These are phyloP conservation scores for Ageneiosus marmoratus DNA, from an alignment of 2,113 vertebrate genomes.

Conservation along the genomic window DNA sequence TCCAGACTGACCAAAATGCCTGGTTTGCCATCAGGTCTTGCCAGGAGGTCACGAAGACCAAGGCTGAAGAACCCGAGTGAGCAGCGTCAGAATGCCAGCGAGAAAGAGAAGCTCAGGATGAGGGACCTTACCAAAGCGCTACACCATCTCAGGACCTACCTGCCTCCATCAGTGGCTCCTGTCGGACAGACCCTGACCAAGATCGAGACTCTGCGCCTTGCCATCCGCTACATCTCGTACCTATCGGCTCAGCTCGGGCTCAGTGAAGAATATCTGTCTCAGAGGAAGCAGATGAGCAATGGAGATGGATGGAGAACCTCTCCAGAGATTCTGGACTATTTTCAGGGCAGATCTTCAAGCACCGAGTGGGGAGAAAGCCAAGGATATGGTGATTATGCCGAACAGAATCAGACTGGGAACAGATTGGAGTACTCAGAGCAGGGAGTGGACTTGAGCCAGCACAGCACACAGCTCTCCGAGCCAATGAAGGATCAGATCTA, in stretches of 20 bases:
- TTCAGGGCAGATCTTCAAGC: conserved; percentile 58
- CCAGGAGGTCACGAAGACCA: conserved; percentile 44
- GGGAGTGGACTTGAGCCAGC: conserved; percentile 53
- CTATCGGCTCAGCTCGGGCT: conserved; percentile 76
- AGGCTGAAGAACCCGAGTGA: conserved; percentile 70
- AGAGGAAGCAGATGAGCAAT: conserved; percentile 62
- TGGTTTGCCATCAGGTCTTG: conserved; percentile 32
- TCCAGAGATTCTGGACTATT: conserved; percentile 63
- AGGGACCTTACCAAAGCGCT: conserved; percentile 79
- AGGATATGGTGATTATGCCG: conserved; percentile 41
- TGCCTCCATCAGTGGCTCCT: conserved; percentile 76
- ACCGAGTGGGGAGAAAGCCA: conserved; percentile 51
- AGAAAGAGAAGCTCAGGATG: conserved; percentile 82
- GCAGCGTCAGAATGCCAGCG: conserved; percentile 79
- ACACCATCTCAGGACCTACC: conserved; percentile 77
- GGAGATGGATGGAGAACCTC: conserved; percentile 54
- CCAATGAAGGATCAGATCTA: conserved; percentile 54
- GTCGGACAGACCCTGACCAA: conserved; percentile 78
- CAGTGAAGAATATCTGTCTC: conserved; percentile 67
- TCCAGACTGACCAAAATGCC: conserved; percentile 43
- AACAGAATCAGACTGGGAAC: conserved; percentile 54
- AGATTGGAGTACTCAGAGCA: conserved; percentile 56
- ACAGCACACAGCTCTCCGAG: conserved; percentile 45
- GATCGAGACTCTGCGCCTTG: conserved; percentile 78
- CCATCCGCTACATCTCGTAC: conserved; percentile 79